Base-by-base conservation (phyloP, 2,888 invertebrate genomes). In the Protodeltote pygarga region DNA sequence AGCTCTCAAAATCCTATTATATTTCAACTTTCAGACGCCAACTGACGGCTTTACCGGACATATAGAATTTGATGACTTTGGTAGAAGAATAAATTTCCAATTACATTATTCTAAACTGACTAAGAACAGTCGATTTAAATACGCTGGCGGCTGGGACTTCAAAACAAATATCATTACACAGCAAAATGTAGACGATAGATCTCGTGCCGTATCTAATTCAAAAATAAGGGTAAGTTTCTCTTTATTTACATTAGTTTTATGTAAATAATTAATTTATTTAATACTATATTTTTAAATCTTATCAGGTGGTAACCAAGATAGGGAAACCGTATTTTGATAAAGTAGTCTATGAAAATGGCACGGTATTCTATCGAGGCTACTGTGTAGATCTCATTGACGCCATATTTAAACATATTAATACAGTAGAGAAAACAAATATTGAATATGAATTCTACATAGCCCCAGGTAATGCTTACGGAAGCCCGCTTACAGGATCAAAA, bases 371-470 rank as follows among this genome's bases (percentile, higher is more conserved):
- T 71, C 95, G 95, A 71, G 98, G 98, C 0, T 99, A 96, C 77
- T 95, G 97, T 2, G 94, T 98, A 37, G 98, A 99, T 80, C 88
- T 99, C 0, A 95, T 98, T 46, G 87, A 95, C 8, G 94, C 94
- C 52, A 95, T 99, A 44, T 94, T 91, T 50, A 52, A 81, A 35
- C 51, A 73, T 1, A 87, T 91, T n/a, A 79, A 71, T 31, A 57
- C 70, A 27, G 21, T 73, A 9, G 50, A 74, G 5, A 71, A 81
- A 9, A 32, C 57, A 3, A 73, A 81, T 95, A 21, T 93, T 85
- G 71, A 94, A 35, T 96, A 94, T 68, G 93, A 93, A 60, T 95
- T 97, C 62, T 93, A 94, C 70, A 77, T 95, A 35, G 95, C 94
- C 0, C 92, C 92, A 0, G 95, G 94, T 52, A 93, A 93, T 11